These are phyloP conservation scores for Hyperoplus immaculatus DNA, from an alignment of 2,797 vertebrate genomes.

Conservation along the genomic window DNA sequence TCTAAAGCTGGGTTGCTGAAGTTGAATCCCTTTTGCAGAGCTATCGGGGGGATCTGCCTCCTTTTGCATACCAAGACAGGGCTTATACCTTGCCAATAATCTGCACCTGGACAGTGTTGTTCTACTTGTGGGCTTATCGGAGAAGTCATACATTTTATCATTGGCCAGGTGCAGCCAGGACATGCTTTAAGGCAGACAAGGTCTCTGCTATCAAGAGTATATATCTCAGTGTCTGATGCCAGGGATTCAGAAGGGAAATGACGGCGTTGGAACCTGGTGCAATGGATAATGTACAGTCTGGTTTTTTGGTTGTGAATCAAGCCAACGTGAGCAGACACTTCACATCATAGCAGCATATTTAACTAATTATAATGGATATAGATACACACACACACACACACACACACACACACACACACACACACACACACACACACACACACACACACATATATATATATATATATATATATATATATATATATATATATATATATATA, in stretches of 20 bases:
- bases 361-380: background rate
- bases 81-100: slow-evolving; percentile 76
- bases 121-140: slow-evolving; percentile 81
- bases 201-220: slow-evolving; percentile 71
- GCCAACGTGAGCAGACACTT: slow-evolving; percentile 22
- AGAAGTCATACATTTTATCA: slow-evolving; percentile 79
- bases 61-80: slow-evolving; percentile 83
- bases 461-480: no score
- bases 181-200: slow-evolving; percentile 72
- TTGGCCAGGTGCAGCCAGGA: slow-evolving; percentile 80
- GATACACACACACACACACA: no score
- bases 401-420: no score
- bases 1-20: slow-evolving; percentile 77
- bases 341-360: background rate
- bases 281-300: slow-evolving; percentile 55
- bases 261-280: slow-evolving; percentile 46
- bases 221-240: slow-evolving; percentile 74
- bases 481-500: no score
- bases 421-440: no score
- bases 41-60: slow-evolving; percentile 80
- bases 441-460: no score
- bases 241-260: slow-evolving; percentile 70
- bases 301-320: slow-evolving; percentile 56
- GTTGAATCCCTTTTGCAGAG: slow-evolving; percentile 72
- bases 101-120: slow-evolving; percentile 84